Evolutionary conservation across 2,888 invertebrate genomes (phyloP), one percentile per base, ranked within the genome.

Genomic region (Cyaniris semiargus): DNA sequence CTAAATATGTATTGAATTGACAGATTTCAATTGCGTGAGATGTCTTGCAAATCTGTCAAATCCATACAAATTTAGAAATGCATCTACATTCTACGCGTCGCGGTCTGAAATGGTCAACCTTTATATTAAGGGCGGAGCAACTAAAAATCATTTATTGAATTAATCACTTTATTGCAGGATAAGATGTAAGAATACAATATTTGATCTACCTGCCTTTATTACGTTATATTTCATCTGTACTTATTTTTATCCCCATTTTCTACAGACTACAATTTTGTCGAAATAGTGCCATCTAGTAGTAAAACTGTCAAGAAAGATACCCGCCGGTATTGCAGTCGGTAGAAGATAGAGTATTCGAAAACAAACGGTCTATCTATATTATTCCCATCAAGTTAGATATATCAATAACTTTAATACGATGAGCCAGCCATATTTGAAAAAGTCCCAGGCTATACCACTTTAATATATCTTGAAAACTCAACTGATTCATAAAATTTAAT

Each of bases 321-420:
- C n/a, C n/a, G 66, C 27, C 18, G 23, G 18, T 27, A 27, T 15
- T 31, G 27, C 18, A 66, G 66, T 66, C 27, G 31, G 15, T 66
- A 66, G 66, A 66, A 66, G 1, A 2, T 6, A 27, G 27, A 53
- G 66, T 27, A 66, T 13, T 53, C 7, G 18, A 53, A 74, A 74
- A 72, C 72, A 72, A 74, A 27, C 74, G 74, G 74, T 53, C 53
- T 74, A 74, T 74, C 53, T 23, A 23, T 53, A 13, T 74, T 21
- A 74, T 74, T 74, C 53, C 53, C 53, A 53, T 53, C 44, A 10
- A 53, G 10, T 53, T 15, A 18, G 66, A 66, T 66, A 66, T 66
- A 66, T 66, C 18, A 44, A 44, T 15, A 66, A 15, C 27, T 60
- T 66, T 21, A 60, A 60, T 60, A 60, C 66, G 27, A 31, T 15